Evolutionary conservation across 1,140 invertebrate genomes (phyloP).

Genomic region (Drosophila watanabei): DNA sequence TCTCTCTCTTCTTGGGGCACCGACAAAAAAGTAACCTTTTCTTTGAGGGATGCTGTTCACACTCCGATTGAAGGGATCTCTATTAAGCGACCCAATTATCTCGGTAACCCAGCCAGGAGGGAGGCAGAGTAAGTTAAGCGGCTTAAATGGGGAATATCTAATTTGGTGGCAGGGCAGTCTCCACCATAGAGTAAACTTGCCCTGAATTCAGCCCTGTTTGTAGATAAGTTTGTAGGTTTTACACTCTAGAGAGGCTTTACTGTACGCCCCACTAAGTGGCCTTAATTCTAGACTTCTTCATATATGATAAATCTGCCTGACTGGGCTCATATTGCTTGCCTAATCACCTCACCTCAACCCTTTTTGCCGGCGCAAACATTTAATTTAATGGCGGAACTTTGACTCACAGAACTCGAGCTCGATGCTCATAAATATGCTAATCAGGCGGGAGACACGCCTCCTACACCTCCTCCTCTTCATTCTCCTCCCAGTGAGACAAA

Average conservation of each 20-base stretch:
- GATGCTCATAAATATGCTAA: conserved; percentile 52
- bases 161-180: not conserved
- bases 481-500: conserved; percentile 18
- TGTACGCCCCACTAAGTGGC: conserved; percentile 6
- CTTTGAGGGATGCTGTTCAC: conserved; percentile 37
- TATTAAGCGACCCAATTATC: conserved; percentile 50
- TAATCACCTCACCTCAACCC: conserved; percentile 28
- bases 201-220: not conserved
- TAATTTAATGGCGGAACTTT: conserved; percentile 33
- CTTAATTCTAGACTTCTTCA: conserved; percentile 7
- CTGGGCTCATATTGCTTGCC: conserved; percentile 9
- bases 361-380: conserved; percentile 14
- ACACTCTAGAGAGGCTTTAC: not conserved
- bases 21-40: conserved; percentile 5
- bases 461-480: not conserved
- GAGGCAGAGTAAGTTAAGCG: not conserved
- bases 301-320: conserved; percentile 6
- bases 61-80: conserved; percentile 37
- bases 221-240: not conserved
- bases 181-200: not conserved
- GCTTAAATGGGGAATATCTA: conserved; percentile 13
- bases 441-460: conserved; percentile 29
- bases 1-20: conserved; percentile 17
- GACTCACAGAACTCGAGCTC: conserved; percentile 15
- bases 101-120: not conserved